phyloP scores from a whole-genome alignment of 2,113 vertebrate genomes.

The Xiphorhynchus elegans region DNA sequence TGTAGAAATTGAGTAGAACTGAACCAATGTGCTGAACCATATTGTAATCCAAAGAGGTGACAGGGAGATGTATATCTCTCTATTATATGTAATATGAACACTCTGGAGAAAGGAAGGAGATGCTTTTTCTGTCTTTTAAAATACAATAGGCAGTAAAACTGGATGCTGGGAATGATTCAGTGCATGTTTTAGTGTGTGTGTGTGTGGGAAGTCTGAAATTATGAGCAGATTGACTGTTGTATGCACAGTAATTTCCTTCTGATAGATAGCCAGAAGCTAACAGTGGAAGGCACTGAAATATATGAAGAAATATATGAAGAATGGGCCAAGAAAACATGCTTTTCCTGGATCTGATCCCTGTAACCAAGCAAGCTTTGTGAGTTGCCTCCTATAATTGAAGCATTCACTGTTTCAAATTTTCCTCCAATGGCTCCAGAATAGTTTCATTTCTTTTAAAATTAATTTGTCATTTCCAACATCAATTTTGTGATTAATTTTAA shows the following conservation, averaged over 20 bases:
- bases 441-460: neutral
- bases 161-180: neutral
- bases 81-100: neutral
- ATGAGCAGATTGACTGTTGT: neutral
- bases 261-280: conserved; percentile 1
- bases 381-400: conserved; percentile 13
- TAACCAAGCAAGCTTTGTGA: neutral
- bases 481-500: neutral
- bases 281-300: neutral
- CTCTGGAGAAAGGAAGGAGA: neutral
- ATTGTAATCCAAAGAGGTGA: neutral
- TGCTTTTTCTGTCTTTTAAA: neutral
- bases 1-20: neutral
- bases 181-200: neutral
- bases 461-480: neutral
- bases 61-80: neutral
- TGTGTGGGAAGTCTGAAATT: neutral
- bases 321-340: conserved; percentile 5
- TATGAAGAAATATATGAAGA: neutral
- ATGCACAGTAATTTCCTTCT: conserved; percentile 9
- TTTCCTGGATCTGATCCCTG: conserved; percentile 24
- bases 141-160: neutral
- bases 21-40: neutral
- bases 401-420: neutral
- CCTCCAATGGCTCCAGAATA: neutral